These are phyloP conservation scores for Diadumene lineata DNA, from an alignment of 92 coral and sea anemone genomes.

Conservation along the genomic window DNA sequence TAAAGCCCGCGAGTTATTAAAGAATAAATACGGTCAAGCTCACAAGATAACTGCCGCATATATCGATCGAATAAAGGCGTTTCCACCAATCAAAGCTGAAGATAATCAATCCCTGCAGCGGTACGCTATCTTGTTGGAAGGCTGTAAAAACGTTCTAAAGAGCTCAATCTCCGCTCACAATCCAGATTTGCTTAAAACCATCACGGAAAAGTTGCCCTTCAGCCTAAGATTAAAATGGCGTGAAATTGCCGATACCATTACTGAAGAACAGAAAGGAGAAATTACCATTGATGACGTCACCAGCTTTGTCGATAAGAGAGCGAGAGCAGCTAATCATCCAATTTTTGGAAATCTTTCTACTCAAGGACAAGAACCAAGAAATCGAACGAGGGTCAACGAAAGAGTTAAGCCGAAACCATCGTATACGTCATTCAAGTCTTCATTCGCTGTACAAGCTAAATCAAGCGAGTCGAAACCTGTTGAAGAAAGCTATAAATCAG, in stretches of 20 bases:
- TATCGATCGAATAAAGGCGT: no score
- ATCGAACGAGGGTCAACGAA: neutral
- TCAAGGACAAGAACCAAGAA: neutral
- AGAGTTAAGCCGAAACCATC: neutral
- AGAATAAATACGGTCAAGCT: no score
- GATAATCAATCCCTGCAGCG: no score
- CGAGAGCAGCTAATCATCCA: constrained; percentile 66
- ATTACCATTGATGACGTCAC: constrained; percentile 61
- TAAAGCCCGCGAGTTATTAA: no score
- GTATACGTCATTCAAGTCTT: neutral
- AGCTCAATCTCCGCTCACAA: constrained; percentile 64
- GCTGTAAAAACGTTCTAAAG: constrained; percentile 64
- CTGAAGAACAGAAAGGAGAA: constrained; percentile 54
- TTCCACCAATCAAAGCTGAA: no score
- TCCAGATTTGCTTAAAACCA: constrained; percentile 55
- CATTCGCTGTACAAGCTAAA: neutral
- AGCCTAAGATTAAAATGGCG: constrained; percentile 56
- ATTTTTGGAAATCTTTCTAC: constrained; percentile 39
- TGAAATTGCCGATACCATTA: constrained; percentile 51
- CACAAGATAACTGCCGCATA: no score
- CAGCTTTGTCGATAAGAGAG: constrained; percentile 46
- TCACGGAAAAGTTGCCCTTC: constrained; percentile 52
- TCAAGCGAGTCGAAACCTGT: neutral
- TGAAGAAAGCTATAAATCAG: no score
- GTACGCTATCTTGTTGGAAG: no score